Base-by-base conservation (phyloP, 2,797 vertebrate genomes). In the Acipenser transmontanus region DNA sequence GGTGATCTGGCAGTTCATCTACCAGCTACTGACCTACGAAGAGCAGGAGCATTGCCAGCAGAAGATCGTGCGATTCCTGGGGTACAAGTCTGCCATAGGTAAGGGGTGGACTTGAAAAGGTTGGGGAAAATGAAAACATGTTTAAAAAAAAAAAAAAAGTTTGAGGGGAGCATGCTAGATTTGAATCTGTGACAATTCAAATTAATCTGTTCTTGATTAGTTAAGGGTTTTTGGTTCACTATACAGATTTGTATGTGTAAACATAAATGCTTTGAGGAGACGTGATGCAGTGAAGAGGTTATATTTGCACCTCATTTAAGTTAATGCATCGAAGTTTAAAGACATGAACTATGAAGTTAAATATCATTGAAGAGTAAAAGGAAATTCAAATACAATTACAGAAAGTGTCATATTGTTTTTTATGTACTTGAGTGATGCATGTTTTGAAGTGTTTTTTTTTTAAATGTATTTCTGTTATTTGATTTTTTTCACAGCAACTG, bases 1-100 rank as follows among this genome's bases (percentile, higher is more conserved):
- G 84, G 88, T 98, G 76, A 93, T 99, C 71, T 99, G 97, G 97
- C 96, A 98, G 83, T 98, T 98, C 78, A 84, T 99, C 80, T 98
- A 98, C 88, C 97, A 99, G 88, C 86, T 99, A 79, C 82, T 99
- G 82, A 99, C 94, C 0, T 98, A 97, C 0, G 95, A 99, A 76
- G 97, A 99, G 75, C 97, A 99, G 77, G 96, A 98, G 60, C 93
- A 94, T 70, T 93, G 92, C 74, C 96, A 94, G 83, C 92, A 87
- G 88, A 98, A 98, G 83, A 95, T 98, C 50, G 92, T 94, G 0
- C 91, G 95, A 71, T 99, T 99, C 80, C 91, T 97, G 52, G 97
- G 97, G 67, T 95, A 88, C 88, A 94, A 93, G 66, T 84, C 90
- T 34, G 70, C 80, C 73, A 81, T 88, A 72, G 93, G 92, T 92